Base-by-base conservation (phyloP, 2,113 vertebrate species). In the Myotis davidii region DNA sequence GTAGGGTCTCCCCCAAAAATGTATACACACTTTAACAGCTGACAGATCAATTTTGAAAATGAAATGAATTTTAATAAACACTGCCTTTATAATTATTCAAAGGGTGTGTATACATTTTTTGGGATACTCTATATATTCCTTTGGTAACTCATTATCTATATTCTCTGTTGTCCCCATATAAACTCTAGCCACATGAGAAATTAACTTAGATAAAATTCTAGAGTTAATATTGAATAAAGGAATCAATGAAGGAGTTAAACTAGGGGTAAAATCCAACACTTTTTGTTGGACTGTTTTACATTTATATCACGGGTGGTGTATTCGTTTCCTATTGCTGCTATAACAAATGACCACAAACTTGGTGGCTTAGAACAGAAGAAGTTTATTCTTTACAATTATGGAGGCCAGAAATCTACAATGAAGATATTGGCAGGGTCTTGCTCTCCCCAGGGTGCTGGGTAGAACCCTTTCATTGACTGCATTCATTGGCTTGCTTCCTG, bases 181-280 rank as follows among this genome's bases (percentile, higher is more conserved):
- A 79, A 70, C 32, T 18, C 77, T 32, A 88, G 12, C 11, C 16
- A 65, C 2, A 42, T 18, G 52, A 64, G 32, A 95, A 81, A 90
- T 37, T 76, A 84, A 32, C 59, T 23, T 82, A 59, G 37, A 72
- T 82, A 29, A 69, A 87, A 56, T 87, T 92, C 25, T 88, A 95
- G 25, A 27, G 12, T 81, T 83, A 69, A 48, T n/a, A 50, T 52
- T 88, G n/a, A 23, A 69, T 9, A 76, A 61, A 83, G 11, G 87
- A 74, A 91, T 37, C 34, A 74, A 54, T 34, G 32, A 74, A 88
- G 8, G 12, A 25, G 65, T 45, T 65, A 52, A 89, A 65, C 72
- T 78, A 39, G 59, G 23, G 42, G 50, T 23, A 39, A 64, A 64
- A 52, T 3, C 0, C 0, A 81, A 9, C 17, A 85, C 14, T 91